Conservation (phyloP, 2,797 vertebrate species). For the Melanotaenia maccullochi region DNA sequence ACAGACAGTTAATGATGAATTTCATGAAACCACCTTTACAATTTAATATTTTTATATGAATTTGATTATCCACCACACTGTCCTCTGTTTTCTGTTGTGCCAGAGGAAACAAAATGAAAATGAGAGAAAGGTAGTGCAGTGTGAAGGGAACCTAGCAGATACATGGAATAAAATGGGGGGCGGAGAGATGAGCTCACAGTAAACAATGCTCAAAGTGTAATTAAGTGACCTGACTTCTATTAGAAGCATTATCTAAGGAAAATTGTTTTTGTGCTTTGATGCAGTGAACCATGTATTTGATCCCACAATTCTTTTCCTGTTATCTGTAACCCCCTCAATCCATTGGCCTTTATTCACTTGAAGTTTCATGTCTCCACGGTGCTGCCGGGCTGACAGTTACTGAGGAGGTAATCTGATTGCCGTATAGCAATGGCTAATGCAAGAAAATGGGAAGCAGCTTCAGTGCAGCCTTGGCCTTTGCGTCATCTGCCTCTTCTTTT, state of each 20-base stretch:
- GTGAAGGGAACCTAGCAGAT: conserved; percentile 51
- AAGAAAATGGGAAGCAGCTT: conserved; percentile 53
- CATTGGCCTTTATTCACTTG: conserved; percentile 48
- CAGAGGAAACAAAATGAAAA: conserved; percentile 33
- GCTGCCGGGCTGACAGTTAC: conserved; percentile 55
- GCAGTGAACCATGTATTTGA: conserved; percentile 59
- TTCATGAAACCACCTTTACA: conserved; percentile 5
- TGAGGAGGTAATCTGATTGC: conserved; percentile 65
- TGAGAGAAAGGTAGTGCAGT: conserved; percentile 16
- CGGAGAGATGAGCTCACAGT: conserved; percentile 49
- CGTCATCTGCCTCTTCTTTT: conserved; percentile 61
- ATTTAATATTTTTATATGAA: conserved; percentile 5
- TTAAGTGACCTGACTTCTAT: conserved; percentile 75
- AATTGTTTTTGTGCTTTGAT: conserved; percentile 68
- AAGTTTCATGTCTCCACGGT: conserved; percentile 47
- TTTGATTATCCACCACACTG: background rate
- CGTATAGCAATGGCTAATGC: conserved; percentile 61
- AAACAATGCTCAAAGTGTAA: conserved; percentile 70
- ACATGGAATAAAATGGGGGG: conserved; percentile 45
- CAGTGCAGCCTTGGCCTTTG: conserved; percentile 48
- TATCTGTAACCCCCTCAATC: conserved; percentile 52
- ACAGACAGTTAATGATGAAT: conserved; percentile 27
- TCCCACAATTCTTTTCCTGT: conserved; percentile 50
- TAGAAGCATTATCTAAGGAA: conserved; percentile 61
- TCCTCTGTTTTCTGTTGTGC: background rate